Percentiles rank a stretch among this genome's conserved stretches.
phyloP scores from a whole-genome alignment of 1,140 invertebrate species.

The Armadillidium nasatum region DNA sequence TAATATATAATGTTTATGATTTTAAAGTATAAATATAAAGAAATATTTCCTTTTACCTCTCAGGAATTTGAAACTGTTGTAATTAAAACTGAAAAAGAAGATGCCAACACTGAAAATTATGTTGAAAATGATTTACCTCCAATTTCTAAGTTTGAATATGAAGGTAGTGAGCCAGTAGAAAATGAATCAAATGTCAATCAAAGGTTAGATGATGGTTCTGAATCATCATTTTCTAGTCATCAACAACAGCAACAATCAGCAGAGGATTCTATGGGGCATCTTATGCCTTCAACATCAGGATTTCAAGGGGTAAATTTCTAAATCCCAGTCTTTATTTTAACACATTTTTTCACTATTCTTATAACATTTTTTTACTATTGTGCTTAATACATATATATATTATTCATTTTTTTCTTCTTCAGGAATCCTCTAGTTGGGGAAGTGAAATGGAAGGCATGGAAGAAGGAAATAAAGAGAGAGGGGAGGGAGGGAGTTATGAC shows the following conservation, averaged over 20 bases:
- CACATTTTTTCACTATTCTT: too few species aligned
- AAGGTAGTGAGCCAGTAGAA: neutral
- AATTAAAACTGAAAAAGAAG: neutral
- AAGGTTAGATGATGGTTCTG: neutral
- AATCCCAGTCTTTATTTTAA: too few species aligned
- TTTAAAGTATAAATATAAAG: neutral
- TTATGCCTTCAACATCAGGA: slow-evolving; percentile 4
- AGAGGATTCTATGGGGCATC: neutral
- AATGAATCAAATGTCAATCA: neutral
- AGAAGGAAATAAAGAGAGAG: neutral
- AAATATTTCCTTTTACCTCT: neutral
- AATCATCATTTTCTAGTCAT: neutral
- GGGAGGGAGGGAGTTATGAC: neutral
- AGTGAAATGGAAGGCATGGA: neutral
- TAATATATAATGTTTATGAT: too few species aligned
- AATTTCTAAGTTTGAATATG: neutral
- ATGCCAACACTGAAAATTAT: neutral
- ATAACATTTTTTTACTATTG: too few species aligned
- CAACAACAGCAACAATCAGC: neutral
- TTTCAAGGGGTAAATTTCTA: neutral
- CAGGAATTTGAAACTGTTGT: neutral
- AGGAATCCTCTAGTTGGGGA: neutral
- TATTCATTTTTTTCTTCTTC: neutral
- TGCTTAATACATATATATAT: too few species aligned
- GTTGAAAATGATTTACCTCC: neutral